Evolutionary conservation across 2,888 invertebrate genomes (phyloP).

Genomic region (Eupithecia abbreviata): DNA sequence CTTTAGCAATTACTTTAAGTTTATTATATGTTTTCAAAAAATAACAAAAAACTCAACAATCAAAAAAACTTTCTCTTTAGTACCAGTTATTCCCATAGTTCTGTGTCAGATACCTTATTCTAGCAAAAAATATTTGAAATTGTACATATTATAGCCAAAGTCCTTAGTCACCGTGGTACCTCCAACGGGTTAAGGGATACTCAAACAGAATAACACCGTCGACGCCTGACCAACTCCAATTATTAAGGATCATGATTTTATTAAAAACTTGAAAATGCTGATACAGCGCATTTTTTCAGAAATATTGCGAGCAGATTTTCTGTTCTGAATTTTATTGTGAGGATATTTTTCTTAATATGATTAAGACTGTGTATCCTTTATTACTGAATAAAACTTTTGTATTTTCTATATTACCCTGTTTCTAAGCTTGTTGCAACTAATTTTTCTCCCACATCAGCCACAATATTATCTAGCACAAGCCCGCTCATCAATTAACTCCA

Average conservation of each 20-base stretch:
- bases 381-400: too few species aligned
- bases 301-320: neutral
- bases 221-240: conserved; percentile 42
- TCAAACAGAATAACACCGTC: conserved; percentile 41
- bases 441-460: neutral
- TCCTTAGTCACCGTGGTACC: conserved; percentile 16
- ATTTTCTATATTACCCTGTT: neutral
- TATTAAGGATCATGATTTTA: conserved; percentile 35
- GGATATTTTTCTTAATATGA: neutral
- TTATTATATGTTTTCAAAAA: neutral
- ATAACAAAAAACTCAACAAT: neutral
- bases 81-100: neutral
- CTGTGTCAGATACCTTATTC: neutral
- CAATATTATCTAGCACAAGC: neutral
- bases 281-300: neutral
- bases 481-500: neutral
- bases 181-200: conserved; percentile 34
- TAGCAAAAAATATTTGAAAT: neutral
- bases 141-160: conserved; percentile 1
- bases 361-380: too few species aligned
- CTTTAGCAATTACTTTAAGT: neutral
- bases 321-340: neutral
- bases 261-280: conserved; percentile 19
- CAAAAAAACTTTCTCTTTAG: neutral
- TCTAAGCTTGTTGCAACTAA: neutral